phyloP scores from a whole-genome alignment of 2,888 invertebrate genomes.

The Eristalis arbustorum region DNA sequence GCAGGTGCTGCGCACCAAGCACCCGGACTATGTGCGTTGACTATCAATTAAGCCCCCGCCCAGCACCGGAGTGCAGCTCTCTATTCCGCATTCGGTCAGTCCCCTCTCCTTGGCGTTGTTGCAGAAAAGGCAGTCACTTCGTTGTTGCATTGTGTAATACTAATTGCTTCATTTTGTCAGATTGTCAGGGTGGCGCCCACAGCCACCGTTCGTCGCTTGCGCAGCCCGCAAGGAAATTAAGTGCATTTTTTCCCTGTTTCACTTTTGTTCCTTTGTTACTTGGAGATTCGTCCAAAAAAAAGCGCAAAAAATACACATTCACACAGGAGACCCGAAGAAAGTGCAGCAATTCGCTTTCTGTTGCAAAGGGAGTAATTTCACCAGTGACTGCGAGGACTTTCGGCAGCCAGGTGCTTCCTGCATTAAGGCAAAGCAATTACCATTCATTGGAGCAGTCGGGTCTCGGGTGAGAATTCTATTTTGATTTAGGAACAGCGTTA shows the following conservation, averaged over 20 bases:
- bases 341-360: slow-evolving; percentile 35
- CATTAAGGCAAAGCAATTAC: slow-evolving; percentile 26
- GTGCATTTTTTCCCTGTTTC: neutral
- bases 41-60: neutral
- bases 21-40: neutral
- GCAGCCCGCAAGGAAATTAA: neutral
- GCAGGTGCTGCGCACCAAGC: neutral
- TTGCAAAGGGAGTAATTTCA: neutral
- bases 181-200: neutral
- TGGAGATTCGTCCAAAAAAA: neutral
- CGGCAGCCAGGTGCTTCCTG: neutral
- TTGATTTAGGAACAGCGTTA: slow-evolving; percentile 18
- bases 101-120: neutral
- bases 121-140: slow-evolving; percentile 24
- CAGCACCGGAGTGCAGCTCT: neutral
- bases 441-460: slow-evolving; percentile 4
- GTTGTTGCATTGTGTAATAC: slow-evolving; percentile 44
- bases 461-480: slow-evolving; percentile 27
- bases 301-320: neutral
- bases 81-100: neutral
- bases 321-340: slow-evolving; percentile 1
- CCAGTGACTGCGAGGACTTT: neutral
- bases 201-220: neutral
- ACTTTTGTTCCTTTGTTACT: neutral
- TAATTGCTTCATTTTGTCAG: slow-evolving; percentile 59